Evolutionary conservation across 2,888 invertebrate genomes (phyloP).

Genomic region (Amiota mariae): DNA sequence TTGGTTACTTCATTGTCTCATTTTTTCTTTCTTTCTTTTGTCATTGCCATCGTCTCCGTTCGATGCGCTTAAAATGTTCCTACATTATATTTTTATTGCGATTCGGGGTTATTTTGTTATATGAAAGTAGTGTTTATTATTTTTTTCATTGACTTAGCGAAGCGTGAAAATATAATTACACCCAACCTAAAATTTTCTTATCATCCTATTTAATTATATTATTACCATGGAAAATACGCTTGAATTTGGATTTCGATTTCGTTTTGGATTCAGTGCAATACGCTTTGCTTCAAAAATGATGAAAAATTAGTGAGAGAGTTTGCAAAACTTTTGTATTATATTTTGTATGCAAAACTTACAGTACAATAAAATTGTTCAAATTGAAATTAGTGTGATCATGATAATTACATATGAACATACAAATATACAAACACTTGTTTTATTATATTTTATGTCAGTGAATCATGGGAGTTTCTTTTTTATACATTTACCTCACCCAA

Average conservation of each 20-base stretch:
- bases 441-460: not conserved
- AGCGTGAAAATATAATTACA: slow-evolving; percentile 68
- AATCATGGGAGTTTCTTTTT: not conserved
- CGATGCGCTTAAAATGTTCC: not conserved
- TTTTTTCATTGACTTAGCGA: slow-evolving; percentile 55
- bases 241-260: not conserved
- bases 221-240: slow-evolving; percentile 10
- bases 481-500: no score
- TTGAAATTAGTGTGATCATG: slow-evolving; percentile 62
- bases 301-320: slow-evolving; percentile 32
- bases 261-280: not conserved
- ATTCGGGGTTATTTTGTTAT: no score
- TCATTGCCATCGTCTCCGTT: not conserved
- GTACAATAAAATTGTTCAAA: slow-evolving; percentile 1
- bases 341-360: slow-evolving; percentile 17
- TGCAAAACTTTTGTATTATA: slow-evolving; percentile 43
- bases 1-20: not conserved
- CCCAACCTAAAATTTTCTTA: slow-evolving; percentile 9
- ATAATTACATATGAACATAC: slow-evolving; percentile 17
- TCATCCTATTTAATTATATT: slow-evolving; percentile 53
- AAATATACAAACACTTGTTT: no score
- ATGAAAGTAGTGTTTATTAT: slow-evolving; percentile 35
- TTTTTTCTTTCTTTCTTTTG: not conserved
- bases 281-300: not conserved
- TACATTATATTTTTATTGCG: no score